A percentile compares a stretch with the other conserved stretches of the same genome.
phyloP scores from a whole-genome alignment of 2,888 invertebrate species.

The Drosophila borborema region DNA sequence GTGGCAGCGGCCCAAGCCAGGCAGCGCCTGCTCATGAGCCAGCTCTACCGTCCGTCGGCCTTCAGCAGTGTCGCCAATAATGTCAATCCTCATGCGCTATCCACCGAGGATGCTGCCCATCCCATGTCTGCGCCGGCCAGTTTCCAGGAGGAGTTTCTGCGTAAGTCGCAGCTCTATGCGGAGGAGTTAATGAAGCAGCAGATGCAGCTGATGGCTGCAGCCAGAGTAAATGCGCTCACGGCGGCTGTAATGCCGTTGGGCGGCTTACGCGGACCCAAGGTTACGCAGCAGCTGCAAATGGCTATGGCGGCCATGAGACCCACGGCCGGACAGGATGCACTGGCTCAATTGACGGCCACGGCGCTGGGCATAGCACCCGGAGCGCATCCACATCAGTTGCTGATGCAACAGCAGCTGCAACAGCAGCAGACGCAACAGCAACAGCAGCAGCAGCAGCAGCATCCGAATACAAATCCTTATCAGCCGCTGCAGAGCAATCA shows the following conservation, averaged over 20 bases:
- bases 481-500: constrained; percentile 44
- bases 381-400: constrained; percentile 41
- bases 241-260: constrained; percentile 63
- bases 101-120: constrained; percentile 36
- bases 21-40: constrained; percentile 71
- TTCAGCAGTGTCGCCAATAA: constrained; percentile 58
- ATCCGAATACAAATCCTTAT: constrained; percentile 31
- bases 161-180: constrained; percentile 85
- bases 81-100: constrained; percentile 13
- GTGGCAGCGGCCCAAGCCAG: constrained; percentile 67
- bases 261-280: constrained; percentile 85
- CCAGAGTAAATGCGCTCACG: constrained; percentile 83
- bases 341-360: constrained; percentile 83
- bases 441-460: constrained; percentile 67
- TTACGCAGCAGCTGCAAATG: constrained; percentile 85
- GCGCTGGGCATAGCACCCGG: constrained; percentile 65
- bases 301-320: constrained; percentile 75
- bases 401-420: constrained; percentile 54
- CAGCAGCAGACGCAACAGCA: constrained; percentile 74
- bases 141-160: constrained; percentile 85
- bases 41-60: constrained; percentile 69
- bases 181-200: constrained; percentile 85
- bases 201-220: constrained; percentile 85
- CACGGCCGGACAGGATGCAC: constrained; percentile 67
- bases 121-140: constrained; percentile 67